Base-by-base conservation (phyloP, 1,140 invertebrate genomes). In the Conus ventricosus region DNA sequence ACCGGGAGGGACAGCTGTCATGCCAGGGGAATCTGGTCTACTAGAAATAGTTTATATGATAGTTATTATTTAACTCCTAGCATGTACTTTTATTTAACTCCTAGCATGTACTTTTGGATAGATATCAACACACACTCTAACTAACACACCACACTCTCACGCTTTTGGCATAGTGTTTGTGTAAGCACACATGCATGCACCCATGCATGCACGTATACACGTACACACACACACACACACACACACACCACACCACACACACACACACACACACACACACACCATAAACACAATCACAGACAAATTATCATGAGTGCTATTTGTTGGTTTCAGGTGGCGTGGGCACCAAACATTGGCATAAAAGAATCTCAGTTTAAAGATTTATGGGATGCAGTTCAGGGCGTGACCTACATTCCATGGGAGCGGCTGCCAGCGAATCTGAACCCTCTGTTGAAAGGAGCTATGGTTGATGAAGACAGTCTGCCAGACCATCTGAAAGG, bases 291-390 rank as follows among this genome's bases (percentile, higher is more conserved):
- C n/a, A n/a, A n/a, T n/a, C 57, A n/a, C 23, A 55, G 7, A 55
- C n/a, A 84, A 84, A 60, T 15, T 60, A 0, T 60, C 57, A 60
- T 60, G 15, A 11, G 8, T 60, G 57, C 8, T 15, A 55, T 55
- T 10, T 84, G 11, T 20, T 57, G 82, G 54, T 13, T 27, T 53
- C 93, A 98, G 97, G 96, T 98, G 93, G 98, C 98, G 7, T 99
- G 98, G 98, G 99, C 99, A 75, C 98, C 98, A 11, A 98, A 98
- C 5, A 99, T 98, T 96, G 98, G 98, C 87, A 98, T 99, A 8
- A 99, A 99, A 95, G 94, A 94, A 60, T 98, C 98, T 4, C 97
- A 98, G 95, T 98, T 98, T 96, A 99, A 99, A 95, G 98, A 99
- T 95, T 98, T 98, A 93, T 99, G 98, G 98, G 98, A 99, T 95